These are phyloP conservation scores for Himantopus leucocephalus DNA, from an alignment of 2,113 vertebrate species.

Conservation along the genomic window DNA sequence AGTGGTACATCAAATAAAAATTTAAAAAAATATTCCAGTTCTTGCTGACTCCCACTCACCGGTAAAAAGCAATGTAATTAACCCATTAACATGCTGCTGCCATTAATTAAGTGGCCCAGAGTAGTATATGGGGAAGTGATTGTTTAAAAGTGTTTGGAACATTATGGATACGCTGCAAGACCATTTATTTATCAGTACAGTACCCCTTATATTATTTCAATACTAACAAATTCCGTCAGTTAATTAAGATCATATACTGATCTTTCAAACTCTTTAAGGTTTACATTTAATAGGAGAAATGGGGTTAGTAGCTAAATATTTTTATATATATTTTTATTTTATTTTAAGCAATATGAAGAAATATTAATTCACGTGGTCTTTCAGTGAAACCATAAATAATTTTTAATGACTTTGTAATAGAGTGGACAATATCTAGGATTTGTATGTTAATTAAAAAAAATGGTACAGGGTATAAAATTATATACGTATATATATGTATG, in stretches of 20 bases:
- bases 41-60: slow-evolving; percentile 45
- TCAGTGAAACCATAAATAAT: slow-evolving; percentile 65
- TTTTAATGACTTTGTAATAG: slow-evolving; percentile 73
- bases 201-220: slow-evolving; percentile 66
- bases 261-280: slow-evolving; percentile 77
- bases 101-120: neutral
- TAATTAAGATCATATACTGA: slow-evolving; percentile 70
- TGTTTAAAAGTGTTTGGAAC: neutral
- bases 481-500: slow-evolving; percentile 73
- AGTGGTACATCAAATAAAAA: slow-evolving; percentile 41
- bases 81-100: slow-evolving; percentile 47
- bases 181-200: slow-evolving; percentile 58
- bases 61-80: slow-evolving; percentile 35
- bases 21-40: neutral
- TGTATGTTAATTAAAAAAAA: slow-evolving; percentile 64
- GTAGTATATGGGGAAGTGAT: neutral
- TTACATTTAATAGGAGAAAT: slow-evolving; percentile 78
- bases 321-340: slow-evolving; percentile 80
- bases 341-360: slow-evolving; percentile 71
- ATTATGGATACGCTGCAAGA: slow-evolving; percentile 52
- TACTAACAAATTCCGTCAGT: slow-evolving; percentile 66
- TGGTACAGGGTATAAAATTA: slow-evolving; percentile 70
- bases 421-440: slow-evolving; percentile 62
- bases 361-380: slow-evolving; percentile 64
- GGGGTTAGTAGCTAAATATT: slow-evolving; percentile 79